phyloP scores from a whole-genome alignment of 1,140 invertebrate species.

The Neodiprion lecontei region DNA sequence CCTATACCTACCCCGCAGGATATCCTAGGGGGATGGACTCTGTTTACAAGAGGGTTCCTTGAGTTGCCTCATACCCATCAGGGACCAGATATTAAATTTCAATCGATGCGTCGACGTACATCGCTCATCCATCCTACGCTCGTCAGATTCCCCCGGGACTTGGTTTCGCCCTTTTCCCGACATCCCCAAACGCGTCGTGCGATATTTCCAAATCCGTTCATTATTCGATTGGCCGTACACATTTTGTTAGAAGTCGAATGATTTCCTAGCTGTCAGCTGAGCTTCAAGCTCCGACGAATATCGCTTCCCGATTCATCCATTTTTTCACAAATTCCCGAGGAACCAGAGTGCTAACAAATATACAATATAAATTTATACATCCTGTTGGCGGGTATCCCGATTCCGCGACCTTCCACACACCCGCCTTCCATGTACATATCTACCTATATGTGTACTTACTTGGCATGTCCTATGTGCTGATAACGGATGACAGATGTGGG shows the following conservation, averaged over 20 bases:
- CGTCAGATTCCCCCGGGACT: neutral
- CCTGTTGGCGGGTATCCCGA: neutral
- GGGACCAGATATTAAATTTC: constrained; percentile 52
- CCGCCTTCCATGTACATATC: neutral
- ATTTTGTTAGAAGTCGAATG: no score
- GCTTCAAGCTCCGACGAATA: no score
- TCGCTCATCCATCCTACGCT: constrained; percentile 39
- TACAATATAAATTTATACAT: constrained; percentile 10
- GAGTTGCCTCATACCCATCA: constrained; percentile 19
- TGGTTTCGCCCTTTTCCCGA: neutral
- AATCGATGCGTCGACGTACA: constrained; percentile 42
- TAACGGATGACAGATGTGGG: constrained; percentile 11
- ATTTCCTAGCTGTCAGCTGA: no score
- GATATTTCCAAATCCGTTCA: no score
- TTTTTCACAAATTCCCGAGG: no score
- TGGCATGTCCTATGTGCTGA: constrained; percentile 5
- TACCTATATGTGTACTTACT: neutral
- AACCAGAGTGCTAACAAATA: neutral
- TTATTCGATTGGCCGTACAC: no score
- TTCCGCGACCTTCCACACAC: neutral
- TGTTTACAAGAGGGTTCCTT: constrained; percentile 44
- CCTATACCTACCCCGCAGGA: neutral
- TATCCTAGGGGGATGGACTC: constrained; percentile 16
- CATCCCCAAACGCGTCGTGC: no score
- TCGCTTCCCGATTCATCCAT: no score